Percentiles rank a stretch among this genome's conserved stretches.
These are phyloP conservation scores for Metaphire vulgaris DNA, from an alignment of 1,140 invertebrate genomes.

Conservation along the genomic window DNA sequence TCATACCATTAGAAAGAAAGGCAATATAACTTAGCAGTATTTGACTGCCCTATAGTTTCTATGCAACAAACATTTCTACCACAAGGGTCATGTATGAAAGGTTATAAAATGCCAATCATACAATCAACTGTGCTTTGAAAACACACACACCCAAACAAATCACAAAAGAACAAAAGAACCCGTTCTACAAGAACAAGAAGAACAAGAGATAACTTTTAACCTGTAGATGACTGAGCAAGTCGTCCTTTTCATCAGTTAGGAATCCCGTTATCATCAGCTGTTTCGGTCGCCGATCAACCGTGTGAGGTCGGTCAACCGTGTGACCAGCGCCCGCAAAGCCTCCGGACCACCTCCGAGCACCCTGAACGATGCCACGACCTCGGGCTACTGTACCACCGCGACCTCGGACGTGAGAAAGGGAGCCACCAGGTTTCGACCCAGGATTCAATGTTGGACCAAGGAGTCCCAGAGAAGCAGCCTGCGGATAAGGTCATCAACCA, in stretches of 20 bases:
- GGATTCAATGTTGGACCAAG: slow-evolving; percentile 30
- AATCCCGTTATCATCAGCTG: slow-evolving; percentile 72
- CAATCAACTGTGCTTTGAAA: too few relatives aligned
- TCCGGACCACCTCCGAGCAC: slow-evolving; percentile 28
- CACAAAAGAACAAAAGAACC: too few relatives aligned
- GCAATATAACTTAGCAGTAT: too few relatives aligned
- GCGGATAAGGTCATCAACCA: too few relatives aligned
- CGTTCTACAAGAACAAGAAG: too few relatives aligned
- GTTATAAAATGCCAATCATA: too few relatives aligned
- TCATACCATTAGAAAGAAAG: too few relatives aligned
- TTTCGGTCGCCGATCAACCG: slow-evolving; percentile 72
- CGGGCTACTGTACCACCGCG: slow-evolving; percentile 20
- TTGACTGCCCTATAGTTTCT: too few relatives aligned
- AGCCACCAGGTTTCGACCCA: neutral
- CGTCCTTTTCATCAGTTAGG: slow-evolving; percentile 63
- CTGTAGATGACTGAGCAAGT: slow-evolving; percentile 65
- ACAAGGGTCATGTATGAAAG: too few relatives aligned
- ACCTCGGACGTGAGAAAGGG: slow-evolving; percentile 30
- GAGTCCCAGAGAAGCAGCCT: slow-evolving; percentile 45
- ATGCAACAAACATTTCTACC: too few relatives aligned
- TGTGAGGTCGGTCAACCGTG: slow-evolving; percentile 46
- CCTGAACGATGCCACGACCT: slow-evolving; percentile 19
- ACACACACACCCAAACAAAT: too few relatives aligned
- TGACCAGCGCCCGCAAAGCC: slow-evolving; percentile 6
- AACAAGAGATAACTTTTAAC: slow-evolving; percentile 58